Evolutionary conservation across 2,888 invertebrate species (phyloP), one percentile per base, ranked within the genome.

Genomic region (Sarcophaga carnaria): DNA sequence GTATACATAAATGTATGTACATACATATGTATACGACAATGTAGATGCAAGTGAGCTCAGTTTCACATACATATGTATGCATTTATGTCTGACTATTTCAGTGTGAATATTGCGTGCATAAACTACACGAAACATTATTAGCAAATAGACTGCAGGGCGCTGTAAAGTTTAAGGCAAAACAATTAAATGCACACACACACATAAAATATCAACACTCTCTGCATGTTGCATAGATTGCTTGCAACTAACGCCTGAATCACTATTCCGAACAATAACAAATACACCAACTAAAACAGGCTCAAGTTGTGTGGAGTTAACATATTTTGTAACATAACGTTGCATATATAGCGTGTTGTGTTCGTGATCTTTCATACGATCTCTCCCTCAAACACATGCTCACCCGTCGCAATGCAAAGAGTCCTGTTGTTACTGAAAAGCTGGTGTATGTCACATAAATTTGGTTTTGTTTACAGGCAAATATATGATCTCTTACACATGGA

Each of bases 181-280:
- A 76, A 25, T 66, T 70, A 37, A 27, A 80, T 47, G 37, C 75
- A 72, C 74, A 75, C 74, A 74, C 75, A 72, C 74, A 75, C 74
- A 70, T 84, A 74, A 69, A 67, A 80, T 66, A 83, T 80, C 70
- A 84, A 75, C 83, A 84, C 75, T 84, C 64, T 66, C 64, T 37
- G 72, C 70, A 84, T 83, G 71, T 78, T 76, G 75, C 69, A 72
- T 80, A 64, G 80, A 80, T 72, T 80, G 64, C 64, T 80, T 70
- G 54, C 80, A 71, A 72, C 64, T 81, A 37, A 75, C 11, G 11
- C 37, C 54, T 54, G 14, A 62, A 62, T 75, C 64, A 59, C 37
- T 4, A 64, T 14, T 76, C 45, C 12, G 59, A 70, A 59, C 37
- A 82, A 70, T 69, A 76, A 70, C 12, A 64, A 63, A 63, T 59